Percentiles rank a stretch among this genome's conserved stretches.
phyloP scores from a whole-genome alignment of 2,797 vertebrate genomes.

The Pempheris klunzingeri region DNA sequence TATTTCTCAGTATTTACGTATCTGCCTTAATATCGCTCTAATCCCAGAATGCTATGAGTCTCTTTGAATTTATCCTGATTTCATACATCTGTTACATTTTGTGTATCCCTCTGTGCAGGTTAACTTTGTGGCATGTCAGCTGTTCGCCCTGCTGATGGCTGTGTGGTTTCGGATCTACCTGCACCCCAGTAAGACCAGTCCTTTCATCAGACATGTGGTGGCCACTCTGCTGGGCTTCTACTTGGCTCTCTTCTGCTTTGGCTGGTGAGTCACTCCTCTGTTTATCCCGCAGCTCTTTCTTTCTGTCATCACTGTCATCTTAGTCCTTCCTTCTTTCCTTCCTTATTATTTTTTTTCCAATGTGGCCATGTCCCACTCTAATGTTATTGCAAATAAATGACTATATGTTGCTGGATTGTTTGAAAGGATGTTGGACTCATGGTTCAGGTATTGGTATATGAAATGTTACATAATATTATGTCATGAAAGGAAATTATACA shows the following conservation, averaged over 20 bases:
- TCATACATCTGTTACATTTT: not conserved
- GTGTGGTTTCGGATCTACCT: slow-evolving; percentile 97
- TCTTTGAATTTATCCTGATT: not conserved
- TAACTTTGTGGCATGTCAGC: slow-evolving; percentile 98
- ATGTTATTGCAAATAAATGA: not conserved
- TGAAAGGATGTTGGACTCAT: not conserved
- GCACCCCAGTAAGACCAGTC: slow-evolving; percentile 96
- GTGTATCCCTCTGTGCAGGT: slow-evolving; percentile 84
- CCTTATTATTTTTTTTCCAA: slow-evolving; percentile 21
- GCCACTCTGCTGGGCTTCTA: slow-evolving; percentile 98
- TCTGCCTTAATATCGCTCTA: not conserved
- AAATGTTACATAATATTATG: slow-evolving; percentile 37
- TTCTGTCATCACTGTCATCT: slow-evolving; percentile 30
- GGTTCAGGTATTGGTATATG: slow-evolving; percentile 14
- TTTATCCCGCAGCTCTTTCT: slow-evolving; percentile 25
- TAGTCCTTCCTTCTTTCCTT: slow-evolving; percentile 23
- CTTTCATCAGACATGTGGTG: slow-evolving; percentile 95
- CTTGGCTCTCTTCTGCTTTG: slow-evolving; percentile 99
- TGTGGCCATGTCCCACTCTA: slow-evolving; percentile 9
- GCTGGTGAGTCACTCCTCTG: slow-evolving; percentile 91
- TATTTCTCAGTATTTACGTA: not conserved
- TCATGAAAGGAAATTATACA: slow-evolving; percentile 28
- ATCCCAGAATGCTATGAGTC: not conserved
- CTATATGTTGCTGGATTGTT: not conserved
- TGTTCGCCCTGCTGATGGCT: slow-evolving; percentile 96